Evolutionary conservation across 2,113 vertebrate species (phyloP), one percentile per base, ranked within the genome.

Genomic region (Herpetotheres cachinnans): DNA sequence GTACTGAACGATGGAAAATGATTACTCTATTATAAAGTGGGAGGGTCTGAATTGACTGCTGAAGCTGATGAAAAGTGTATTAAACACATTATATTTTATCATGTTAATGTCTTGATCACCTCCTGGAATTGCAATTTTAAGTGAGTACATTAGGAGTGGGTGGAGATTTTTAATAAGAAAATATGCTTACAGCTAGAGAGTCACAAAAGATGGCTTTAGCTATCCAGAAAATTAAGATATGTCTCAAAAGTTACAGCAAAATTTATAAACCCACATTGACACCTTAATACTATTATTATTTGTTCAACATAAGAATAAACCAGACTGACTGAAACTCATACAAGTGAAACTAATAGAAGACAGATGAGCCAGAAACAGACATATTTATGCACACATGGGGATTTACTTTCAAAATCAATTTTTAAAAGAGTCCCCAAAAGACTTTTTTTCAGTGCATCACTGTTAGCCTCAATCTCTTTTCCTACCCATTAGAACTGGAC

Each of bases 351-450:
- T 71, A 86, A 82, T 6, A 66, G 47, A 76, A 95, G 76, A 91
- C 50, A 92, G 56, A 61, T 0, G 10, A 86, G 42, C 16, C 32
- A 74, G 73, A 81, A 91, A 76, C 54, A 91, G 86, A 73, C 32
- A 24, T 69, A 81, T 93, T 93, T 89, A 78, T 44, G 91, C 26
- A 52, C 80, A 38, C 19, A 9, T 6, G 50, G 74, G 81, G 49
- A 81, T 93, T 95, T 72, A 72, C 56, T 92, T 92, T 52, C 56
- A 70, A 95, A 93, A 97, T 86, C 24, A 91, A 36, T 95, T 96
- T 90, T 92, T 71, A 81, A 70, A 63, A 81, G 38, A 32, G 50
- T 76, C 38, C 90, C 74, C 76, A 17, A 25, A 94, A 94, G 82
- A 27, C 80, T 86, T 72, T 71, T 86, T 52, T 49, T 74, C 66